Evolutionary conservation across 2,888 invertebrate species (phyloP).

Genomic region (Capitulum mitella): DNA sequence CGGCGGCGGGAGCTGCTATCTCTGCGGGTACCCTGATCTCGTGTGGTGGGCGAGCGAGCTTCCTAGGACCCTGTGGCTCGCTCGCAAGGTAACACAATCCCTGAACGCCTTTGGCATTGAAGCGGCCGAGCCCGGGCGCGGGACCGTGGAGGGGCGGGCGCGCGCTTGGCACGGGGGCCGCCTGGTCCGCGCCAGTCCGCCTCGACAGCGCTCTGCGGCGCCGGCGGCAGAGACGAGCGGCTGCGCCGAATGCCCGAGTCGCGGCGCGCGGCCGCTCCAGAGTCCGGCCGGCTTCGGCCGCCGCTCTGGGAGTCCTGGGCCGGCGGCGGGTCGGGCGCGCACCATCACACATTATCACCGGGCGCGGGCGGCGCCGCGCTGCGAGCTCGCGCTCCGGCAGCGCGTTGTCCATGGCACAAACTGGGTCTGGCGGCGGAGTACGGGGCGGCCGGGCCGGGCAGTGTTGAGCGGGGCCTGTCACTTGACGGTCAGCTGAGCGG

Average conservation of each 20-base stretch:
- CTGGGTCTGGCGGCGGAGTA: background rate
- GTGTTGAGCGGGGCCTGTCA: too few relatives aligned
- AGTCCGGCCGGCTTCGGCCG: too few relatives aligned
- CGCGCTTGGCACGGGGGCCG: background rate
- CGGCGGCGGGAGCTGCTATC: background rate
- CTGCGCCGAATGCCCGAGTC: too few relatives aligned
- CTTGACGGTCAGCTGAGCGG: background rate
- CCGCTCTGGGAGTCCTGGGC: too few relatives aligned
- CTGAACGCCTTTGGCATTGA: conserved; percentile 15
- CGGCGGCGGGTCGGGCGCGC: too few relatives aligned
- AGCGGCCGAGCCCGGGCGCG: background rate
- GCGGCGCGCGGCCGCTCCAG: too few relatives aligned
- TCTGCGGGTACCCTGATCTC: background rate
- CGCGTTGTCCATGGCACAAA: conserved; percentile 19
- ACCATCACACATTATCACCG: background rate
- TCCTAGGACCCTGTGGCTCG: background rate
- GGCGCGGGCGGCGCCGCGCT: background rate
- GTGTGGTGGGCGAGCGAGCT: background rate
- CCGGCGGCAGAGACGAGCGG: background rate
- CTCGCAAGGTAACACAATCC: conserved; percentile 14
- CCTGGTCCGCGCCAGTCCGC: background rate
- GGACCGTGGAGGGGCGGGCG: background rate
- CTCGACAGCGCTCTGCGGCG: background rate
- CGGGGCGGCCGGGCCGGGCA: background rate
- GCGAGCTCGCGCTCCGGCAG: too few relatives aligned